A percentile compares a stretch with the other conserved stretches of the same genome.
phyloP scores from a whole-genome alignment of 2,888 invertebrate genomes.

The Leptogaster cylindrica region DNA sequence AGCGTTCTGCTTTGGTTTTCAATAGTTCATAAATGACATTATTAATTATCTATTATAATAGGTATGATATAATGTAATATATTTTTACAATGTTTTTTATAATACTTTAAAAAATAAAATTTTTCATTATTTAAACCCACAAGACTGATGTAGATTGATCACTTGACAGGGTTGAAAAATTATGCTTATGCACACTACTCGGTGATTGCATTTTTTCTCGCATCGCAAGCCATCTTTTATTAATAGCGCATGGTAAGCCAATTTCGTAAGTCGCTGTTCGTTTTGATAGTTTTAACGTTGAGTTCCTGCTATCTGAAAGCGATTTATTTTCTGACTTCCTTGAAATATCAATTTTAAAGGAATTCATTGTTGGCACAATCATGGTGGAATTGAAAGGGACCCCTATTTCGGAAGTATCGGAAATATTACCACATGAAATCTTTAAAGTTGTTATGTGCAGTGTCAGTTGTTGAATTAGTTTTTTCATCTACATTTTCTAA shows the following conservation, averaged over 20 bases:
- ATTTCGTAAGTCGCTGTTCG: constrained; percentile 3
- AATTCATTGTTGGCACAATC: constrained; percentile 36
- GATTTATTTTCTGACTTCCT: constrained; percentile 46
- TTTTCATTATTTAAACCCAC: constrained; percentile 50
- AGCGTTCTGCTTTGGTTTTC: no score
- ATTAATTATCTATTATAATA: no score
- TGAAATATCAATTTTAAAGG: constrained; percentile 45
- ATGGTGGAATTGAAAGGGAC: constrained; percentile 63
- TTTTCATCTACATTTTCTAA: constrained; percentile 49
- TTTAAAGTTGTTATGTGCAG: constrained; percentile 62
- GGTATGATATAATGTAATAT: no score
- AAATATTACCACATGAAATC: constrained; percentile 67
- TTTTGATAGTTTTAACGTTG: constrained; percentile 55
- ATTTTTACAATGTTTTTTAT: no score
- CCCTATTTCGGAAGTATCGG: constrained; percentile 67
- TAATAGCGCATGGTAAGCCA: constrained; percentile 32
- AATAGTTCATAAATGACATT: no score
- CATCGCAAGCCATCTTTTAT: constrained; percentile 47
- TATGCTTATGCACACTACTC: constrained; percentile 39
- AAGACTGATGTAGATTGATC: constrained; percentile 47
- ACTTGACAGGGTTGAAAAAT: constrained; percentile 39
- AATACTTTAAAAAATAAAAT: no score
- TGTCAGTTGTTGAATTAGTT: constrained; percentile 50
- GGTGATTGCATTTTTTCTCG: constrained; percentile 46
- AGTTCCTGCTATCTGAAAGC: constrained; percentile 56